A percentile compares a stretch with the other conserved stretches of the same genome.
Evolutionary conservation across 2,888 invertebrate species (phyloP).

Genomic region (Tetanocera ferruginea): DNA sequence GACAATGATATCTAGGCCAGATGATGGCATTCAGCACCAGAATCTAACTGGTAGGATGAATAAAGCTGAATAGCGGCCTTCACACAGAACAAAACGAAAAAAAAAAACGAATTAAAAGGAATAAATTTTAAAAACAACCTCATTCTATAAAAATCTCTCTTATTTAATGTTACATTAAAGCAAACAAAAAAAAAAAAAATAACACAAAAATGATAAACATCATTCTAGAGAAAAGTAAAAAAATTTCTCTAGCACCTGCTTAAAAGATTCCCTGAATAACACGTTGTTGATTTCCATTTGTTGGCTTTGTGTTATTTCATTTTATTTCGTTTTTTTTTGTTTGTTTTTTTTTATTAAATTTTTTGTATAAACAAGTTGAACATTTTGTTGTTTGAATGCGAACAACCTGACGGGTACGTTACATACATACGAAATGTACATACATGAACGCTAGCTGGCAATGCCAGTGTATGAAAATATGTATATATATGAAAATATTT

Average conservation of each 20-base stretch:
- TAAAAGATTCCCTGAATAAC: constrained; percentile 3
- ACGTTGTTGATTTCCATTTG: not conserved
- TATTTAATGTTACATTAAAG: no score
- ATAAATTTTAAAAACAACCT: no score
- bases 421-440: no score
- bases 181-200: not conserved
- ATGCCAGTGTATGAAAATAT: not conserved
- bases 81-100: no score
- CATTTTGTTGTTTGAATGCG: not conserved
- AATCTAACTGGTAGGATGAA: no score
- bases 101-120: no score
- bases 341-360: no score
- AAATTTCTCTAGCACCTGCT: not conserved
- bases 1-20: no score
- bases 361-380: not conserved
- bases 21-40: no score
- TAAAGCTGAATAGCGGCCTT: no score
- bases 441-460: not conserved
- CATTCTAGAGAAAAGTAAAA: not conserved
- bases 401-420: not conserved
- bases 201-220: not conserved
- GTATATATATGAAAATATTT: not conserved
- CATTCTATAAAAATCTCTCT: no score
- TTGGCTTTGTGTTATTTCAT: not conserved
- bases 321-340: not conserved